Conservation (phyloP, 2,888 invertebrate species). For the Seira musarum region DNA sequence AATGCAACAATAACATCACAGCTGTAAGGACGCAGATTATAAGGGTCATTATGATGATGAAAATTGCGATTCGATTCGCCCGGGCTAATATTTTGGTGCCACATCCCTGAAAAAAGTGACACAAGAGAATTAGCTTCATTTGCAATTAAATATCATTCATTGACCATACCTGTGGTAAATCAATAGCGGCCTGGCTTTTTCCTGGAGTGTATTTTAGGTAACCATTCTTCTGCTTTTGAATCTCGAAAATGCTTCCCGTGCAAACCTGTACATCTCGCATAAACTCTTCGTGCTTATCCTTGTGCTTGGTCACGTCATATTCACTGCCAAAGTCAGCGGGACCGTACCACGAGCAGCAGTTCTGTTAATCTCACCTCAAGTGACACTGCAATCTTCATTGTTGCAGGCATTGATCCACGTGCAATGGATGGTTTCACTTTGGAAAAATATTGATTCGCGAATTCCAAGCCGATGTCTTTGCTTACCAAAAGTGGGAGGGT, state of each 20-base stretch:
- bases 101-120: slow-evolving; percentile 32
- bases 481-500: neutral
- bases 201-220: neutral
- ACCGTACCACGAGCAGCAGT: slow-evolving; percentile 55
- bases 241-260: slow-evolving; percentile 33
- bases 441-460: too few species aligned
- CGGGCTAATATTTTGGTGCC: neutral
- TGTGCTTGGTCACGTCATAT: neutral
- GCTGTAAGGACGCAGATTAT: too few species aligned
- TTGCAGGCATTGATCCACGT: too few species aligned
- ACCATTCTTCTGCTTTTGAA: neutral
- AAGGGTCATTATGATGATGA: neutral
- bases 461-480: too few species aligned
- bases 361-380: slow-evolving; percentile 3
- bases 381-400: too few species aligned
- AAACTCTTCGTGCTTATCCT: slow-evolving; percentile 22
- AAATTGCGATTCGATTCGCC: neutral
- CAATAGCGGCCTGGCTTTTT: neutral
- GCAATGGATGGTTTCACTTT: too few species aligned
- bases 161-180: slow-evolving; percentile 20
- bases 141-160: too few species aligned
- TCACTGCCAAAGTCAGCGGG: slow-evolving; percentile 31
- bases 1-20: too few species aligned
- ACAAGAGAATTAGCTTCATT: neutral
- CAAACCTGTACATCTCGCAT: slow-evolving; percentile 38